Evolutionary conservation across 1,140 invertebrate genomes (phyloP).

Genomic region (Micrasema longulum): DNA sequence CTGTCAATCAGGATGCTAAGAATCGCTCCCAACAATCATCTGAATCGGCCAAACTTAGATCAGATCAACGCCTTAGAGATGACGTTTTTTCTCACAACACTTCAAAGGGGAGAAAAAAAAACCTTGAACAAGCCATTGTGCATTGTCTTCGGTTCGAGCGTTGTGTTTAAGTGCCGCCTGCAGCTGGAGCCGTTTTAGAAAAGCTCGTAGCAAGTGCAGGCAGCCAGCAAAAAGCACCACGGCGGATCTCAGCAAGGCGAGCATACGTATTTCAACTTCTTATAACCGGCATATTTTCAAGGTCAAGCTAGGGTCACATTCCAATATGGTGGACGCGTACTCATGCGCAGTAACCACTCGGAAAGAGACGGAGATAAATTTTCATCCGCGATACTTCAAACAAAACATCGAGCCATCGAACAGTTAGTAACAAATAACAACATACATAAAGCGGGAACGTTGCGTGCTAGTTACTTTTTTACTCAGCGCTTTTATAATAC

Average conservation of each 20-base stretch:
- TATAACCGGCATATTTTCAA: slow-evolving; percentile 47
- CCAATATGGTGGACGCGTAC: slow-evolving; percentile 44
- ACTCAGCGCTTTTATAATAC: not conserved
- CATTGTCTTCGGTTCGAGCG: too few species aligned
- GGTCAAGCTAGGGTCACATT: slow-evolving; percentile 49
- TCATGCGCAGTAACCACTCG: slow-evolving; percentile 28
- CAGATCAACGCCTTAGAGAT: not conserved
- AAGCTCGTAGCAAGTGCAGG: slow-evolving; percentile 10
- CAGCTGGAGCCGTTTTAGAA: not conserved
- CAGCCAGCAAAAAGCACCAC: not conserved
- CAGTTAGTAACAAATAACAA: not conserved
- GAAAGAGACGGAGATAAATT: slow-evolving; percentile 1
- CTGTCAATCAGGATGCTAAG: slow-evolving; percentile 7
- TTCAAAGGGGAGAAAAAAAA: not conserved
- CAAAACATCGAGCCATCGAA: not conserved
- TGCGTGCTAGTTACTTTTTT: too few species aligned
- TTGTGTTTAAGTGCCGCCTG: not conserved
- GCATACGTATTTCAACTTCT: slow-evolving; percentile 36
- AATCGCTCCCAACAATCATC: too few species aligned
- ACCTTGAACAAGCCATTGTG: not conserved
- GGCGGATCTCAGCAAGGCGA: slow-evolving; percentile 10
- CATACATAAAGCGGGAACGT: not conserved
- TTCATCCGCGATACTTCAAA: not conserved
- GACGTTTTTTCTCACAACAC: not conserved
- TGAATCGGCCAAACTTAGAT: not conserved